These are phyloP conservation scores for Xylocopa sonorina DNA, from an alignment of 1,140 invertebrate genomes.

Conservation along the genomic window DNA sequence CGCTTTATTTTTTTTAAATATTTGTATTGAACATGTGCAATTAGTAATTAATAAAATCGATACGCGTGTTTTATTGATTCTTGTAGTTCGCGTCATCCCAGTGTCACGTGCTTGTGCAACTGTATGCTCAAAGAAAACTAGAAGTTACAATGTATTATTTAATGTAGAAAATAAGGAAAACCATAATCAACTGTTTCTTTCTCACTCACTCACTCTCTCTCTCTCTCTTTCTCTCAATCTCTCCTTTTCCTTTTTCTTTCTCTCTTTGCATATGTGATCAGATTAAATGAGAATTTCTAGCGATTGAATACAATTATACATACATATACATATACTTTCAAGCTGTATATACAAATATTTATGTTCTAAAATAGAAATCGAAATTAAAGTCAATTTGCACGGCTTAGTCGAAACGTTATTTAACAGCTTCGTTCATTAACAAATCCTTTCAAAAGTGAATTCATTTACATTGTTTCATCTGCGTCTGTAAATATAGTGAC, in stretches of 20 bases:
- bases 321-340: not conserved
- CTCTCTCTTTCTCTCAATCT: no score
- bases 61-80: not conserved
- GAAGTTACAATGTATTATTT: no score
- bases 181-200: no score
- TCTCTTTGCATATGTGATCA: not conserved
- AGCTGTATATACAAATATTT: conserved; percentile 33
- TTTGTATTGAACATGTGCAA: conserved; percentile 40
- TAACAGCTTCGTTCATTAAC: not conserved
- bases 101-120: conserved; percentile 15
- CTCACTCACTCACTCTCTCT: no score
- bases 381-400: not conserved
- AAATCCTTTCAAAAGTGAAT: not conserved
- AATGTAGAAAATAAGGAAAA: no score
- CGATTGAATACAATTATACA: conserved; percentile 4
- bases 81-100: not conserved
- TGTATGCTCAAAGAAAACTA: not conserved
- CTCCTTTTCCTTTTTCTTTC: not conserved
- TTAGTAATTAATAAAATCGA: conserved; percentile 21
- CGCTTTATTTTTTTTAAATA: conserved; percentile 34
- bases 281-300: conserved; percentile 15
- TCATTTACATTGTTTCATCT: not conserved
- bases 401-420: not conserved
- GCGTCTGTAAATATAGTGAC: not conserved
- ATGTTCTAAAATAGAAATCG: not conserved